phyloP scores from a whole-genome alignment of 2,888 invertebrate genomes.

The Eupelmus urozonus region DNA sequence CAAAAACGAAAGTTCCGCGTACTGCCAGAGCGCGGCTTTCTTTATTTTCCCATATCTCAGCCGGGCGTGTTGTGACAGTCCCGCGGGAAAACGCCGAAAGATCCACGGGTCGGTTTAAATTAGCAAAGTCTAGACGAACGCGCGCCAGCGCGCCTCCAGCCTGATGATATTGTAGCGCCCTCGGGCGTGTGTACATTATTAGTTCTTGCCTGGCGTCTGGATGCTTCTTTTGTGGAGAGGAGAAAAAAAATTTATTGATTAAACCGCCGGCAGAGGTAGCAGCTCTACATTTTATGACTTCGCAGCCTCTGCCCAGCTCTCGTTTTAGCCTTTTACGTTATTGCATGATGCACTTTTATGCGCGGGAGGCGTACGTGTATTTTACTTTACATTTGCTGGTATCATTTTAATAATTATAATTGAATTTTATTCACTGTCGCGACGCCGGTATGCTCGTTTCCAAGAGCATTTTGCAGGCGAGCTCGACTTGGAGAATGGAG shows the following conservation, averaged over 20 bases:
- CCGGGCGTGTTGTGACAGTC: conserved; percentile 23
- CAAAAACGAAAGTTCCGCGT: conserved; percentile 1
- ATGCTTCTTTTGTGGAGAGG: not conserved
- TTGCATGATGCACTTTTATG: not conserved
- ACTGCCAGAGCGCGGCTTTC: too few species aligned
- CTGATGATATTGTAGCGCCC: not conserved
- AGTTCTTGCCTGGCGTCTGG: not conserved
- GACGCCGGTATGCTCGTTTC: not conserved
- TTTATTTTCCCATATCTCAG: conserved; percentile 2
- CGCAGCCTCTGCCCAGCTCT: too few species aligned
- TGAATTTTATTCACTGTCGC: not conserved
- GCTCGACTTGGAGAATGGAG: not conserved
- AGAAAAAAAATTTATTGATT: conserved; percentile 19
- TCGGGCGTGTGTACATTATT: not conserved
- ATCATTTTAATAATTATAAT: conserved; percentile 3
- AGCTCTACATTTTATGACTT: conserved; percentile 1
- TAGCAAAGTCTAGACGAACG: conserved; percentile 39
- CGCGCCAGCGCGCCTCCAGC: too few species aligned
- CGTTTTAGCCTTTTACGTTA: not conserved
- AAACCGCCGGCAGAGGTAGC: not conserved
- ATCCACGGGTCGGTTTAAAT: conserved; percentile 32
- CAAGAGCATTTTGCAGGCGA: not conserved
- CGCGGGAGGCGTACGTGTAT: not conserved
- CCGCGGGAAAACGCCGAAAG: not conserved
- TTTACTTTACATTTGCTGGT: not conserved